Base-by-base conservation (phyloP, 2,888 invertebrate species). In the Trichopria drosophilae region DNA sequence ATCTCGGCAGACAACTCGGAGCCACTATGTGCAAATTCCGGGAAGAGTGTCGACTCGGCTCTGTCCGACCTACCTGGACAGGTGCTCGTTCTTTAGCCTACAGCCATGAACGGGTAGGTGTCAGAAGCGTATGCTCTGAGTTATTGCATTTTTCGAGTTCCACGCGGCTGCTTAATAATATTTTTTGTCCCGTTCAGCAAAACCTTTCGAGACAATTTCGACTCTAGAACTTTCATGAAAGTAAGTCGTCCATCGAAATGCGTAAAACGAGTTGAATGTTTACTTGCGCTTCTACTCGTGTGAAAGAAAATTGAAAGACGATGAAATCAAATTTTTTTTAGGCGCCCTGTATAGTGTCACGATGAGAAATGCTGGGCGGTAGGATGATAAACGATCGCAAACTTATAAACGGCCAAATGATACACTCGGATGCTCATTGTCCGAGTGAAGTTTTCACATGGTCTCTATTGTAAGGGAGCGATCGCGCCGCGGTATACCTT, bases 1-100 rank as follows among this genome's bases (percentile, higher is more conserved):
- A 71, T 71, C 60, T 57, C 59, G 62, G 71, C 64, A 74, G 74
- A 74, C 74, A 70, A 66, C 64, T 63, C 64, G 73, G 73, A 70
- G 72, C 71, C 73, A 61, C 57, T 58, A 62, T 47, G 55, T 56
- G 59, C 58, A 53, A 59, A 71, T 73, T 73, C 73, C 57, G 63
- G 66, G 72, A 73, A 74, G 61, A 61, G 63, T 58, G 51, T 24
- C 32, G n/a, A 10, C 10, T 3, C 18, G 19, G 5, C 3, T 18
- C 12, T 13, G 31, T 12, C 32, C 23, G 59, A 61, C 64, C 66
- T 72, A 72, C 69, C 72, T 72, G 71, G 68, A 74, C 74, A 74
- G 74, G 73, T 73, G 73, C 71, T 60, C 63, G 57, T 60, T 61
- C 61, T 62, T 59, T 66, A 63, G 64, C 66, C 66, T 62, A 58